Percentiles rank a stretch among this genome's conserved stretches.
These are phyloP conservation scores for Zaprionus bogoriensis DNA, from an alignment of 2,888 invertebrate genomes.

Conservation along the genomic window DNA sequence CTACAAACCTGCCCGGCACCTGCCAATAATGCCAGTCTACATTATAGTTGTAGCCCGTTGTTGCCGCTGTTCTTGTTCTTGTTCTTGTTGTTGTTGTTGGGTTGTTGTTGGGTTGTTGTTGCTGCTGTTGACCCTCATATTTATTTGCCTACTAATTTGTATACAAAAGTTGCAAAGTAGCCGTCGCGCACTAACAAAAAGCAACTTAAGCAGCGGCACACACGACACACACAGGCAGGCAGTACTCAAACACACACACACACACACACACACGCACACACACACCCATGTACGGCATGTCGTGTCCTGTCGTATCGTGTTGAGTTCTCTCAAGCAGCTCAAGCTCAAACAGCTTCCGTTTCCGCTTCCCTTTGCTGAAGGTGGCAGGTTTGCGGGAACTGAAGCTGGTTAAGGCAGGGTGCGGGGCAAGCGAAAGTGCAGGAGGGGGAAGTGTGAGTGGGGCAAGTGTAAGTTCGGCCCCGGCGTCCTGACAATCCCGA, in stretches of 20 bases:
- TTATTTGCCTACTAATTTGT: slow-evolving; percentile 58
- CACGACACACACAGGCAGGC: slow-evolving; percentile 1
- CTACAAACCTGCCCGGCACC: slow-evolving; percentile 10
- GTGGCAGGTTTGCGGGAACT: background rate
- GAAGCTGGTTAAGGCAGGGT: background rate
- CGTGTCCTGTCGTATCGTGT: slow-evolving; percentile 39
- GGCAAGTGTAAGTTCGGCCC: too few species aligned
- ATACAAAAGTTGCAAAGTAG: slow-evolving; percentile 39
- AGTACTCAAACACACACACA: slow-evolving; percentile 1
- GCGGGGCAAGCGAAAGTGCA: too few species aligned
- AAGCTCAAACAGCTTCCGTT: slow-evolving; percentile 68
- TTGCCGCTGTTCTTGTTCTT: background rate
- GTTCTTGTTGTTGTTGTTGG: background rate
- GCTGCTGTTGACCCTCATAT: slow-evolving; percentile 45
- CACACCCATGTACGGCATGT: slow-evolving; percentile 8
- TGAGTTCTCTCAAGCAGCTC: slow-evolving; percentile 33
- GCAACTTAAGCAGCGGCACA: background rate
- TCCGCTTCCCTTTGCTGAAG: slow-evolving; percentile 51
- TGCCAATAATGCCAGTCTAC: slow-evolving; percentile 26
- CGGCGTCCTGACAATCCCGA: slow-evolving; percentile 15
- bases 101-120: slow-evolving; percentile 13
- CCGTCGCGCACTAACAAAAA: slow-evolving; percentile 28
- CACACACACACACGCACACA: slow-evolving; percentile 12
- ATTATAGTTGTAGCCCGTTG: background rate
- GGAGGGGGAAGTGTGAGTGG: too few species aligned